These are phyloP conservation scores for Dendrophyllia cribrosa DNA, from an alignment of 64 coral and sea anemone genomes.

Conservation along the genomic window DNA sequence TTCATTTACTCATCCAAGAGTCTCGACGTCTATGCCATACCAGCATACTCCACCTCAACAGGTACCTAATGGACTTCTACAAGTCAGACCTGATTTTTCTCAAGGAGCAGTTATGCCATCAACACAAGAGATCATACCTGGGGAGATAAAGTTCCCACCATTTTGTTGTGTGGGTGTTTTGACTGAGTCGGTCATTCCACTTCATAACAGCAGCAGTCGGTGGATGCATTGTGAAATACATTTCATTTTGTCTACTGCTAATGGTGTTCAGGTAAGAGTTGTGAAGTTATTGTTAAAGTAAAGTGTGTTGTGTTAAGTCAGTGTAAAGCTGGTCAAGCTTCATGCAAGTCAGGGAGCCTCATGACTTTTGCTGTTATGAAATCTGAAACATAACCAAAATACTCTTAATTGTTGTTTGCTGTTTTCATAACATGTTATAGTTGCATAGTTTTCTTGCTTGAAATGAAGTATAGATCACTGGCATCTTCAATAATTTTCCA, in stretches of 20 bases:
- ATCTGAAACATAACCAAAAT: too few species aligned
- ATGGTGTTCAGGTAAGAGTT: constrained; percentile 62
- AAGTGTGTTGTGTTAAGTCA: neutral
- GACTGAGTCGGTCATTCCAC: constrained; percentile 47
- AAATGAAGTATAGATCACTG: too few species aligned
- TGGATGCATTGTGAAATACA: constrained; percentile 75
- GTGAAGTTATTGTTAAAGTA: neutral
- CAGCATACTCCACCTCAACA: constrained; percentile 8
- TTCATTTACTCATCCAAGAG: constrained; percentile 23
- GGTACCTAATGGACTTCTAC: constrained; percentile 16
- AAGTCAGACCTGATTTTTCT: constrained; percentile 41
- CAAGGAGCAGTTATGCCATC: neutral
- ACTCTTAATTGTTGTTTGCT: too few species aligned
- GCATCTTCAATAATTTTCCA: too few species aligned
- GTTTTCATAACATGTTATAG: too few species aligned
- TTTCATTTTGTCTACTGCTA: constrained; percentile 41
- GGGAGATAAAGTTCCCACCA: constrained; percentile 68
- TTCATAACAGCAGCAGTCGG: constrained; percentile 73
- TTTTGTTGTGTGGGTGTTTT: constrained; percentile 56
- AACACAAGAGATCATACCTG: constrained; percentile 61
- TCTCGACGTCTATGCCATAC: neutral
- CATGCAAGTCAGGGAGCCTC: too few species aligned
- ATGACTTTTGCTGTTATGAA: too few species aligned
- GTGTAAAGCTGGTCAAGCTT: too few species aligned
- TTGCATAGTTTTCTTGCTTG: too few species aligned